phyloP scores from a whole-genome alignment of 2,888 invertebrate species.

The Calameuta filiformis region DNA sequence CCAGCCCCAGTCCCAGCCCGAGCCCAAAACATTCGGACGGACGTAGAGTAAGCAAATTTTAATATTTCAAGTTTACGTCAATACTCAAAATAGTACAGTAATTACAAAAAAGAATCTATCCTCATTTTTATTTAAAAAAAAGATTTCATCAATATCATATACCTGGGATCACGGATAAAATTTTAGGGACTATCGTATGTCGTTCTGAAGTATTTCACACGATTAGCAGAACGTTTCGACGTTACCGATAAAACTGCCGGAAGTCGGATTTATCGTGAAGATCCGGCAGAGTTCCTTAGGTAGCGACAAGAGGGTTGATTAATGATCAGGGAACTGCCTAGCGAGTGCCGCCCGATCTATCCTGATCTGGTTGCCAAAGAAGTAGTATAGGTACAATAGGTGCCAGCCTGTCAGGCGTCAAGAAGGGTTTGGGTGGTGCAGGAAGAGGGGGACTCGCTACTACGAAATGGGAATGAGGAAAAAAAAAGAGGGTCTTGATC shows the following conservation, averaged over 20 bases:
- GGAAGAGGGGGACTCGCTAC: background rate
- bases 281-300: background rate
- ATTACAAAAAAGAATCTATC: background rate
- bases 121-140: background rate
- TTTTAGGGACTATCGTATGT: background rate
- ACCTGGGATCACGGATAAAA: background rate
- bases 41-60: slow-evolving; percentile 56
- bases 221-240: background rate
- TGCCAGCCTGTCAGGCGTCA: background rate
- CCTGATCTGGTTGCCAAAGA: background rate
- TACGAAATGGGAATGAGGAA: background rate
- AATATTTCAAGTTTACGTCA: background rate
- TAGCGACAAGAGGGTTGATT: background rate
- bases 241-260: background rate
- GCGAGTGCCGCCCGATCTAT: background rate
- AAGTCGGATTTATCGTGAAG: background rate
- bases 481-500: background rate
- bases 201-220: background rate
- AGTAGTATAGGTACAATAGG: background rate
- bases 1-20: slow-evolving; percentile 59
- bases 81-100: background rate
- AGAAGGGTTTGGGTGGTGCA: background rate
- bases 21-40: slow-evolving; percentile 64
- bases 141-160: background rate
- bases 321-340: background rate